A percentile compares a stretch with the other conserved stretches of the same genome.
Conservation (phyloP, 2,888 invertebrate genomes). For the Tetanocera ferruginea region DNA sequence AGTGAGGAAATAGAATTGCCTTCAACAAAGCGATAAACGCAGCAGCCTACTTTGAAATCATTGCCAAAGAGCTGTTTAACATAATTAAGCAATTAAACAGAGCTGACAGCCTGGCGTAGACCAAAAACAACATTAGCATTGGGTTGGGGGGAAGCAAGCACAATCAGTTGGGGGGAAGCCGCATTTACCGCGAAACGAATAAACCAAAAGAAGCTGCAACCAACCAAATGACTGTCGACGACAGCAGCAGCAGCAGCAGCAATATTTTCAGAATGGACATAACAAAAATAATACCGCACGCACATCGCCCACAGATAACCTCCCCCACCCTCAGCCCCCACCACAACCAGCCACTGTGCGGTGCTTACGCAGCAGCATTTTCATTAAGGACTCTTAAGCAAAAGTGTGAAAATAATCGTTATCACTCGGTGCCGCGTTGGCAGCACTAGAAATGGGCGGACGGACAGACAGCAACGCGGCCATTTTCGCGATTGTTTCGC, state of each 20-base stretch:
- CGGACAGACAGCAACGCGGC: neutral
- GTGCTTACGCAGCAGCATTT: slow-evolving; percentile 11
- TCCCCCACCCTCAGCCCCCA: slow-evolving; percentile 20
- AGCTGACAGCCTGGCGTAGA: slow-evolving; percentile 16
- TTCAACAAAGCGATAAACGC: neutral
- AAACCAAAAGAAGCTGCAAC: slow-evolving; percentile 42
- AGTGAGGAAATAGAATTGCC: neutral
- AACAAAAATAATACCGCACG: slow-evolving; percentile 20
- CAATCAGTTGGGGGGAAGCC: slow-evolving; percentile 59
- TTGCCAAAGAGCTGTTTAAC: slow-evolving; percentile 54
- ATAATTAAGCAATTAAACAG: slow-evolving; percentile 67
- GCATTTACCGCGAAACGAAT: slow-evolving; percentile 60
- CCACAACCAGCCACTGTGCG: slow-evolving; percentile 21
- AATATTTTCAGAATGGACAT: slow-evolving; percentile 11
- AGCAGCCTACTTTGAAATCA: slow-evolving; percentile 1
- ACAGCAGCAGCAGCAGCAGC: slow-evolving; percentile 39
- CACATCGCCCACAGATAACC: slow-evolving; percentile 3
- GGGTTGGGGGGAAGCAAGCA: neutral
- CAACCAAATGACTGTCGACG: slow-evolving; percentile 23
- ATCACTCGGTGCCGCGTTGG: slow-evolving; percentile 54
- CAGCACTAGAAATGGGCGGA: slow-evolving; percentile 36
- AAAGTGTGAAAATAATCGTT: slow-evolving; percentile 67
- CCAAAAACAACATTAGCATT: neutral
- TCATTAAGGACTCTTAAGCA: slow-evolving; percentile 37
- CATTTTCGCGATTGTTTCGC: slow-evolving; percentile 60